These are phyloP conservation scores for Zaprionus tsacasi DNA, from an alignment of 1,140 invertebrate species.

Conservation along the genomic window DNA sequence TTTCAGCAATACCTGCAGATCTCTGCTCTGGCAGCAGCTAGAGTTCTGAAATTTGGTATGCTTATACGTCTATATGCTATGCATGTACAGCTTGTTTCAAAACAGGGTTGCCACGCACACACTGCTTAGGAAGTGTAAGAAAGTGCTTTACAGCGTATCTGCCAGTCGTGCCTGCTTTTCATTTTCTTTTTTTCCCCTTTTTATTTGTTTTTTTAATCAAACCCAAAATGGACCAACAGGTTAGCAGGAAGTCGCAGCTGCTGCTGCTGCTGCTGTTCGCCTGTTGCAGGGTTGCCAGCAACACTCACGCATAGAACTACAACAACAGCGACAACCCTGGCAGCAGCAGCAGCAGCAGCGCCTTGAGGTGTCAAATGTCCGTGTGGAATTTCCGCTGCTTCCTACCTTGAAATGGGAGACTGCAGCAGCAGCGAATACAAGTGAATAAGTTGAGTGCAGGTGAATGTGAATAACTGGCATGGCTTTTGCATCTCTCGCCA, in stretches of 20 bases:
- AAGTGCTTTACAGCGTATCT: neutral
- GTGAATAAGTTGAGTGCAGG: slow-evolving; percentile 21
- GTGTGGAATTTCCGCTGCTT: slow-evolving; percentile 32
- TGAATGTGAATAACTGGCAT: slow-evolving; percentile 22
- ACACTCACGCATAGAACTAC: neutral
- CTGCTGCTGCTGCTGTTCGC: slow-evolving; percentile 16
- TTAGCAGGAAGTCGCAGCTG: slow-evolving; percentile 6
- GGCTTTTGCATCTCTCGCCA: slow-evolving; percentile 8
- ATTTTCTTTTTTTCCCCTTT: neutral
- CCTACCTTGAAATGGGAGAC: slow-evolving; percentile 47
- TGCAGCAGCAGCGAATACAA: slow-evolving; percentile 21
- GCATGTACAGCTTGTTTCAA: neutral
- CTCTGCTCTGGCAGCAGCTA: neutral
- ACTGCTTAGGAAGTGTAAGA: neutral
- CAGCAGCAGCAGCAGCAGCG: slow-evolving; percentile 8
- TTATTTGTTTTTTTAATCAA: slow-evolving; percentile 39
- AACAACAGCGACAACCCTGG: neutral
- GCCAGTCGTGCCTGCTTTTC: neutral
- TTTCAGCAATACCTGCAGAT: neutral
- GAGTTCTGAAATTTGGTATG: neutral
- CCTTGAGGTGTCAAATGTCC: slow-evolving; percentile 53
- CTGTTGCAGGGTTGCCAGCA: slow-evolving; percentile 22
- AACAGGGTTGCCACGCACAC: neutral
- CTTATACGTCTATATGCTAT: neutral
- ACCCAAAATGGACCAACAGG: slow-evolving; percentile 12